Base-by-base conservation (phyloP, 2,113 vertebrate species). In the Austrofundulus limnaeus region DNA sequence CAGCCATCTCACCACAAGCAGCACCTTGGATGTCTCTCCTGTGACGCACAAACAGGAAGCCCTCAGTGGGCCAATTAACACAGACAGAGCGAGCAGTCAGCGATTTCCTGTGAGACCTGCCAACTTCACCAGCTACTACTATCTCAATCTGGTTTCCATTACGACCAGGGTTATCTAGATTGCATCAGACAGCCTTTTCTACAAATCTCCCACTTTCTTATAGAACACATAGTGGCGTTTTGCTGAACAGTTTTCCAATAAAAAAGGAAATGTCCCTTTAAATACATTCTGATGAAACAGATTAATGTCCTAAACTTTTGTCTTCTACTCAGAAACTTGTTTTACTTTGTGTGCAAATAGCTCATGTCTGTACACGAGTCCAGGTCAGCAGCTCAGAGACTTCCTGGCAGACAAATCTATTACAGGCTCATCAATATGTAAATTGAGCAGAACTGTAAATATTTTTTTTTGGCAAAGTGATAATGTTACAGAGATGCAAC, bases 41-140 rank as follows among this genome's bases (percentile, higher is more conserved):
- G 83, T 70, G 83, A 79, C 84, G 70, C 66, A 59, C 88, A 91
- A 92, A 92, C 86, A 91, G 85, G 62, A 70, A 83, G 81, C 80
- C 79, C 91, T 88, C 92, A 7, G 85, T 76, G 88, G 92, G 90
- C 92, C 92, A 93, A 93, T 93, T 93, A 93, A 85, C 64, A 71
- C 64, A 66, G 80, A 77, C 75, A 61, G 84, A 80, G 79, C 84
- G 83, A 90, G 89, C 85, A 90, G 89, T 90, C 91, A 90, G 90
- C 86, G 72, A 83, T 91, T 91, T 90, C 92, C 92, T 89, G 83
- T 70, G 91, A 92, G 92, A 92, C 88, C 83, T 63, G 83, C 84
- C 73, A 78, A 89, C 87, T 91, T 91, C 75, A 86, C 73, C 88
- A 89, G 81, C 77, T 80, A 82, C 85, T 84, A 84, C 85, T 66